Base-by-base conservation (phyloP, 2,888 invertebrate species). In the Noctua pronuba region DNA sequence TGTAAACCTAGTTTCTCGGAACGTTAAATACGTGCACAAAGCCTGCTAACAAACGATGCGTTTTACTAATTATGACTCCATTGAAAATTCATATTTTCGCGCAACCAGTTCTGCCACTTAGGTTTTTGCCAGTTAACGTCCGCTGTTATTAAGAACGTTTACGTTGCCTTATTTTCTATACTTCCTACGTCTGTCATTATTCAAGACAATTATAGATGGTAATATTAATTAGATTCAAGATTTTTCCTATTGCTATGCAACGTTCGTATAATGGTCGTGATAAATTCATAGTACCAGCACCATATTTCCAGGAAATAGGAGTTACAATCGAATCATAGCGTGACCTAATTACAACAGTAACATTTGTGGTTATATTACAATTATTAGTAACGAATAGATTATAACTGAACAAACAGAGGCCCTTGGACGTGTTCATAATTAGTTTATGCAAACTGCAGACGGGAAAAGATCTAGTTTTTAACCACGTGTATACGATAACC, bases 1-100 rank as follows among this genome's bases (percentile, higher is more conserved):
- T 93, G 94, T 96, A 96, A 96, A 96, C 96, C 96, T 94, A 95
- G 94, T 94, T 96, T 92, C 93, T 91, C 79, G 84, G 90, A 89
- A 89, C 89, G 86, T 90, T 87, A 84, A 89, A 80, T 87, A 89
- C 85, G 86, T 83, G 84, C 75, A 86, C 86, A 85, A 88, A 90
- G 84, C 86, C 86, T 83, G 80, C 74, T 75, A 80, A 82, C 83
- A 88, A 85, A 83, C 79, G 82, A 86, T 84, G 83, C 78, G 80
- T 85, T 86, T 80, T 73, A 83, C 78, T 82, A 77, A 85, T 88
- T 84, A 81, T 58, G 73, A 80, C 67, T 79, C 64, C 70, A 80
- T 86, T 83, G 85, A 85, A 88, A 83, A 79, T 82, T 76, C 71
- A 80, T 75, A 84, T 87, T 88, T 86, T 81, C 73, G 65, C 52